Conservation (phyloP, 2,113 vertebrate species). For the Phoxinus phoxinus region DNA sequence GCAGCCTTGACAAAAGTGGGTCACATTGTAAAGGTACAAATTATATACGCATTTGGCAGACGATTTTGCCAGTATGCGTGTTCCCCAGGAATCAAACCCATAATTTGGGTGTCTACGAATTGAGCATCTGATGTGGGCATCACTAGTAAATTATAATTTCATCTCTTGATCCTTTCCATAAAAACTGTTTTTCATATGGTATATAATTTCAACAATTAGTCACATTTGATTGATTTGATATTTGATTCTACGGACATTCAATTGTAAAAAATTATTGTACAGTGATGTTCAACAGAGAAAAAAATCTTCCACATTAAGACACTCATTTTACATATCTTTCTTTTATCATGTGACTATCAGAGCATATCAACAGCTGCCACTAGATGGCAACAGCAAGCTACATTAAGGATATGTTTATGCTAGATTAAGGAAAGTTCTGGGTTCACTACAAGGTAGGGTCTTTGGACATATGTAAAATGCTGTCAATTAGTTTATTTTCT, state of each 20-base stretch:
- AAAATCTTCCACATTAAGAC: not conserved
- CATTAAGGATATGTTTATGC: not conserved
- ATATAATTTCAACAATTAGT: not conserved
- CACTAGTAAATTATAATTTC: not conserved
- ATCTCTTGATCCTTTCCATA: not conserved
- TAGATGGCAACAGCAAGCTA: slow-evolving; percentile 70
- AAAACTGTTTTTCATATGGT: not conserved
- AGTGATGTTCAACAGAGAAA: not conserved
- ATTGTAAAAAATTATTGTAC: not conserved
- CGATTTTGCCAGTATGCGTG: not conserved
- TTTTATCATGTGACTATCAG: too few relatives aligned
- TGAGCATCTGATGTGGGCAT: not conserved
- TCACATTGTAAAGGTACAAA: not conserved
- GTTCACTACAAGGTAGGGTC: not conserved
- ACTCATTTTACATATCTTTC: not conserved
- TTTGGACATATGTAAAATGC: not conserved
- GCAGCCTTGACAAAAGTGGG: not conserved
- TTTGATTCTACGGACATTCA: not conserved
- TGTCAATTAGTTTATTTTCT: not conserved
- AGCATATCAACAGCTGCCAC: slow-evolving; percentile 42
- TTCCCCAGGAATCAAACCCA: not conserved
- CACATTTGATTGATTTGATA: not conserved
- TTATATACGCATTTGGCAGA: slow-evolving; percentile 4
- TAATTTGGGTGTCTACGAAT: not conserved
- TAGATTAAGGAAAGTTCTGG: not conserved